Base-by-base conservation (phyloP, 2,113 vertebrate genomes). In the Mirounga angustirostris region DNA sequence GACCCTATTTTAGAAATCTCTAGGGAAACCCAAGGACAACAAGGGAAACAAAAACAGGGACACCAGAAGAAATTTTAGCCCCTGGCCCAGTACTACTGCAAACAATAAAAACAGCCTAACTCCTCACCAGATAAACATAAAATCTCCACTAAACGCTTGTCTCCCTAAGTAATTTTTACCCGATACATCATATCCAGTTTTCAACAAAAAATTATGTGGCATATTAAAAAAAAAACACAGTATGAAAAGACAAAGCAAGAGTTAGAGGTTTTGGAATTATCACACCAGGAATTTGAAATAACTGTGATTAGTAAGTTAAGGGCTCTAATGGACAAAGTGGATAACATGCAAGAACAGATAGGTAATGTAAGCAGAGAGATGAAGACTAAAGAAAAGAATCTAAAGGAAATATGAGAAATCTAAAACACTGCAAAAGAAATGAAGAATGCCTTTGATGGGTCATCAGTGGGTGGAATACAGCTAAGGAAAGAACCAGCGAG, bases 61-160 rank as follows among this genome's bases (percentile, higher is more conserved):
- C 40, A 84, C 21, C 22, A 7, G 28, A 92, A 87, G 93, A 88
- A 96, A 92, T 92, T 40, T 88, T 76, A 91, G 74, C 50, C 11
- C 43, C 40, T 69, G 79, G 82, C 58, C 40, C 4, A 14, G 43
- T 78, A 43, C 78, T 58, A 91, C 63, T 59, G 40, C 36, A 83
- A 89, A 89, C 59, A 69, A 11, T 92, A 78, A 61, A 69, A 81
- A 67, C 59, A 94, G 19, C 40, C 52, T 71, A 59, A 21, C 40
- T 65, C 30, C 52, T n/a, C 13, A 43, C 43, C 58, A 94, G 58
- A 54, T 61, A 76, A 91, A 91, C 46, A 7, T 7, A 71, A 56
- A 94, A 65, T 40, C 21, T 71, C 22, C 21, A 16, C 54, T 73
- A 71, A 95, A 63, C 86, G 0, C 59, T 81, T 87, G 30, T 59